Conservation (phyloP, 2,797 vertebrate genomes). For the Malacoctenus gilli region DNA sequence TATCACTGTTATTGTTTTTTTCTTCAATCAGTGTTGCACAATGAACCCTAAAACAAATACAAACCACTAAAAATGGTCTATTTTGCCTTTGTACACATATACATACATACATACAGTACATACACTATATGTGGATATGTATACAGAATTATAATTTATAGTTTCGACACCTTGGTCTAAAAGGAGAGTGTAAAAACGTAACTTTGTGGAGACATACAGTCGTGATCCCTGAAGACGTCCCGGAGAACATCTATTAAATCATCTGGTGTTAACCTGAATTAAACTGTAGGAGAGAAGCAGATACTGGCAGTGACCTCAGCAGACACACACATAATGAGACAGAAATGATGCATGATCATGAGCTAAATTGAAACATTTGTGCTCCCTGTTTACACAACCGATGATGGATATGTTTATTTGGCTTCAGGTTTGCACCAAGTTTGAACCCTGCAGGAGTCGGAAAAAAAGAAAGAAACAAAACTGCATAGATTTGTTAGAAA, state of each 20-base stretch:
- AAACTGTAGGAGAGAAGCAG: constrained; percentile 46
- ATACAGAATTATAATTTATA: constrained; percentile 75
- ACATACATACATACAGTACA: constrained; percentile 79
- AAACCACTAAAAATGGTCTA: constrained; percentile 85
- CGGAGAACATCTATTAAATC: constrained; percentile 55
- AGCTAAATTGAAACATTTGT: constrained; percentile 43
- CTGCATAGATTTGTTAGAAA: constrained; percentile 55
- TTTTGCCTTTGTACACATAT: constrained; percentile 72
- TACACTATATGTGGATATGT: constrained; percentile 77
- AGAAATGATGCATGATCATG: constrained; percentile 35
- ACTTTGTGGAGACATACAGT: constrained; percentile 59
- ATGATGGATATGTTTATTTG: constrained; percentile 45
- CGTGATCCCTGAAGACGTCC: constrained; percentile 74
- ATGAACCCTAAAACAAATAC: constrained; percentile 89
- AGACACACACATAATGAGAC: constrained; percentile 33
- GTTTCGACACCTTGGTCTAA: constrained; percentile 75
- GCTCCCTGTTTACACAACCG: constrained; percentile 47
- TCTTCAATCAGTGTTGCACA: constrained; percentile 86
- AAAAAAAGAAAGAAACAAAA: constrained; percentile 35
- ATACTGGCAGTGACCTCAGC: constrained; percentile 64
- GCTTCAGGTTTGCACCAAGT: constrained; percentile 58
- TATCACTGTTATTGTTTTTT: constrained; percentile 80
- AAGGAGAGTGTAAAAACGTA: constrained; percentile 70
- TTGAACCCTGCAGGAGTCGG: constrained; percentile 55
- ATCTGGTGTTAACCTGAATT: constrained; percentile 74